A percentile compares a stretch with the other conserved stretches of the same genome.
Evolutionary conservation across 2,888 invertebrate genomes (phyloP).

Genomic region (Gandaritis pyraliata): DNA sequence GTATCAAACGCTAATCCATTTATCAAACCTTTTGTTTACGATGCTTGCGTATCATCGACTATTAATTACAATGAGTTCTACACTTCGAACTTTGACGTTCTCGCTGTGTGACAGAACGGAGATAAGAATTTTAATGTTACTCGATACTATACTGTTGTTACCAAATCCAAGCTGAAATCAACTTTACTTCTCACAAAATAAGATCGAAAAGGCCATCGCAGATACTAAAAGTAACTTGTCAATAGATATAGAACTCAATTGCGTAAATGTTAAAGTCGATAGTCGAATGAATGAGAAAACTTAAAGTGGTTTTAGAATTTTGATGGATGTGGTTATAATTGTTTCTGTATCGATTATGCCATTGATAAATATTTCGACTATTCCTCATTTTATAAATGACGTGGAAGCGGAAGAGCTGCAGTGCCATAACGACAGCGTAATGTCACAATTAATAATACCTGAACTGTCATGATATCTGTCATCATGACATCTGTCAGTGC

Average conservation of each 20-base stretch:
- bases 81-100: conserved; percentile 84
- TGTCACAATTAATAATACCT: conserved; percentile 82
- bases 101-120: conserved; percentile 82
- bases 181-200: conserved; percentile 47
- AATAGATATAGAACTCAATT: conserved; percentile 58
- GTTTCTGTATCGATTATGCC: conserved; percentile 85
- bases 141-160: conserved; percentile 64
- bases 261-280: conserved; percentile 35
- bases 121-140: conserved; percentile 84
- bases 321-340: conserved; percentile 84
- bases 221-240: background rate
- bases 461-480: conserved; percentile 83
- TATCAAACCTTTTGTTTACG: conserved; percentile 84
- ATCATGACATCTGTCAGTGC: conserved; percentile 48
- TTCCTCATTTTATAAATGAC: conserved; percentile 84
- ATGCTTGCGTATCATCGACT: conserved; percentile 83
- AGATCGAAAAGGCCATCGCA: conserved; percentile 5
- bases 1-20: conserved; percentile 81
- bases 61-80: conserved; percentile 83
- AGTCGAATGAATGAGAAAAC: conserved; percentile 35
- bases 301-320: conserved; percentile 74
- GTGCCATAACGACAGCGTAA: conserved; percentile 75
- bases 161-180: conserved; percentile 48
- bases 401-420: conserved; percentile 79
- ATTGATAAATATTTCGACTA: conserved; percentile 84